These are phyloP conservation scores for Coleophora deauratella DNA, from an alignment of 2,888 invertebrate genomes.

Conservation along the genomic window DNA sequence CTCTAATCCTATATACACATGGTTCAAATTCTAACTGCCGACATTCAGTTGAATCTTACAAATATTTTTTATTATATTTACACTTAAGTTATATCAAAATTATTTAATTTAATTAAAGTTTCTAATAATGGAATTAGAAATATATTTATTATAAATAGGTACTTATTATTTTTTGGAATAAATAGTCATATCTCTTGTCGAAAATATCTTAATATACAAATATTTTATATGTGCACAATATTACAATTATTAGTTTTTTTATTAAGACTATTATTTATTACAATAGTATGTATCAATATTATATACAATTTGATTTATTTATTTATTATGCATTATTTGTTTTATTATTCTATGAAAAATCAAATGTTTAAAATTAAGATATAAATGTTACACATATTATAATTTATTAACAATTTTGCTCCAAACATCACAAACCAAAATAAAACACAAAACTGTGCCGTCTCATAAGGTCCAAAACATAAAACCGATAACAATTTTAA, in stretches of 20 bases:
- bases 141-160: slow-evolving; percentile 50
- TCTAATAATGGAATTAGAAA: slow-evolving; percentile 46
- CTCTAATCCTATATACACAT: too few species aligned
- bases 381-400: neutral
- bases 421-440: neutral
- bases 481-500: too few species aligned
- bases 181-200: slow-evolving; percentile 8
- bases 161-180: slow-evolving; percentile 13
- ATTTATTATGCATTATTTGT: neutral
- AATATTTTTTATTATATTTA: too few species aligned
- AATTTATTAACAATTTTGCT: too few species aligned
- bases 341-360: neutral
- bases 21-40: too few species aligned
- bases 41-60: too few species aligned
- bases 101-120: too few species aligned
- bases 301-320: slow-evolving; percentile 2
- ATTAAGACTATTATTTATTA: neutral
- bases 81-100: too few species aligned
- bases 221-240: neutral
- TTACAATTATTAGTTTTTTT: too few species aligned
- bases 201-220: slow-evolving; percentile 1
- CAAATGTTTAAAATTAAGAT: too few species aligned
- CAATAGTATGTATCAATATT: neutral
- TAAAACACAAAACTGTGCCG: too few species aligned
- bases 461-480: too few species aligned